phyloP scores from a whole-genome alignment of 2,888 invertebrate species.

The Blastobasis adustella region DNA sequence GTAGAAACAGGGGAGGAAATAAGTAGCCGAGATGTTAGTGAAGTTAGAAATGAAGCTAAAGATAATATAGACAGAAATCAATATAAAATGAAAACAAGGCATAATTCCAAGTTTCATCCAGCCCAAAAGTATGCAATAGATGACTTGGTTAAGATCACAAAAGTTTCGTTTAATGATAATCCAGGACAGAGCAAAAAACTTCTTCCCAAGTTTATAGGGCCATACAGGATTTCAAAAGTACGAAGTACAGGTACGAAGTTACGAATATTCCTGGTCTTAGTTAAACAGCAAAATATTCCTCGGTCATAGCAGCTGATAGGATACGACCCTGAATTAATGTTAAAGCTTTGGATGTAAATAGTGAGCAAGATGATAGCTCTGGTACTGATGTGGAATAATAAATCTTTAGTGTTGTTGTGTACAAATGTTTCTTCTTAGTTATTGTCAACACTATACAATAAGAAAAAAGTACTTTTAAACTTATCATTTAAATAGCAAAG shows the following conservation, averaged over 20 bases:
- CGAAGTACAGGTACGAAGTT: not conserved
- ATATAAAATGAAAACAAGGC: not conserved
- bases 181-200: slow-evolving; percentile 1
- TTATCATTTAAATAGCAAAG: not conserved
- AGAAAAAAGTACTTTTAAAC: too few relatives aligned
- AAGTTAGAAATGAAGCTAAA: not conserved
- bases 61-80: not conserved
- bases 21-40: not conserved
- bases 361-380: not conserved
- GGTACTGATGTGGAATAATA: not conserved
- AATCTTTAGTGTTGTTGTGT: not conserved
- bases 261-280: not conserved
- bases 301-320: not conserved
- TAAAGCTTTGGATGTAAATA: not conserved
- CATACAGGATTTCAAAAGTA: not conserved
- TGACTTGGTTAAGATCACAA: not conserved
- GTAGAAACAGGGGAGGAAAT: not conserved
- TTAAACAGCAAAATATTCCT: not conserved
- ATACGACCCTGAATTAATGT: not conserved
- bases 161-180: not conserved
- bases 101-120: not conserved
- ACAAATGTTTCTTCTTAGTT: too few relatives aligned
- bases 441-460: too few relatives aligned
- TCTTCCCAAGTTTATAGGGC: slow-evolving; percentile 1
- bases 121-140: not conserved